Base-by-base conservation (phyloP, 2,113 vertebrate genomes). In the Amphilophus citrinellus region DNA sequence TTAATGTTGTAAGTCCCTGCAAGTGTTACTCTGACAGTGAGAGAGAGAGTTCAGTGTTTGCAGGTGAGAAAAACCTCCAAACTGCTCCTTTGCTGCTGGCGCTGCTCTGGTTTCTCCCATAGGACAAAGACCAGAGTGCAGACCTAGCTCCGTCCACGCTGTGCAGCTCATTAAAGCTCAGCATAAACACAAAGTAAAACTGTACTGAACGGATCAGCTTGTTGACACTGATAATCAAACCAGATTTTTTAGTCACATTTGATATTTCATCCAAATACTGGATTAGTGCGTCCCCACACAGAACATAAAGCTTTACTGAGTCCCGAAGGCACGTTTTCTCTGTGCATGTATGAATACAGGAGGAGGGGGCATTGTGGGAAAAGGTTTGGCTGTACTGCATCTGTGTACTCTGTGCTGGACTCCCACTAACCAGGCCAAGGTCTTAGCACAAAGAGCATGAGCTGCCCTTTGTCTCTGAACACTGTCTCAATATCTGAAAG, bases 241-340 rank as follows among this genome's bases (percentile, higher is more conserved):
- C 61, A 61, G 60, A 1, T 35, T 5, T 15, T 8, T 66, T n/a
- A 44, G 9, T 66, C 63, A 66, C 24, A 50, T 71, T 15, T 30
- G 65, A 71, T 50, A 10, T 50, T 8, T 18, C 15, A 13, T 20
- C 10, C 0, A 13, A 0, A 71, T 30, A 50, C 1, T 30, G 65
- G 15, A 50, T 30, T 71, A 7, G 65, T 20, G 24, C 22, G 20
- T 20, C 18, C 42, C 65, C 27, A 47, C 65, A 71, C 66, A 32
- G 44, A 30, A 32, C 66, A 73, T 24, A 17, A 8, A 47, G 73
- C 77, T 71, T 63, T 32, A 73, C 71, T 58, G 66, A 80, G 65
- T 68, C 76, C 85, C 18, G 59, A 18, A 78, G 71, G 80, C 42
- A 60, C 37, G 47, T 71, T 66, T 10, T 80, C 68, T 80, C 65